A percentile compares a stretch with the other conserved stretches of the same genome.
phyloP scores from a whole-genome alignment of 1,140 invertebrate species.

The Lithobius niger region DNA sequence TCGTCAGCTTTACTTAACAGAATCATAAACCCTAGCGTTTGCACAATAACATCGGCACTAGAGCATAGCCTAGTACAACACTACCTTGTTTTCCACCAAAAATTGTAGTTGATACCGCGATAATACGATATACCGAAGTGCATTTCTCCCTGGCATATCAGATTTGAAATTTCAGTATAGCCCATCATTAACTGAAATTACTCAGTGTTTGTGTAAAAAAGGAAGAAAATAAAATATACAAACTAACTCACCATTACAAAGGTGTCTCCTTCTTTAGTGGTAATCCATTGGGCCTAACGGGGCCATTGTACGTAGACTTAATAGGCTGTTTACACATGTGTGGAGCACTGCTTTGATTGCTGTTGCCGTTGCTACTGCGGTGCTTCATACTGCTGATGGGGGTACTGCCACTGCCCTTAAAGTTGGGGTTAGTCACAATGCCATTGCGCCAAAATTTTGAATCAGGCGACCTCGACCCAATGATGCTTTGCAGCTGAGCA shows the following conservation, averaged over 20 bases:
- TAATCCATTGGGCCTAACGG: constrained; percentile 47
- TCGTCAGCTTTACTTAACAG: no score
- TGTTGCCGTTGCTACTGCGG: constrained; percentile 22
- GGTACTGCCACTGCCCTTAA: constrained; percentile 33
- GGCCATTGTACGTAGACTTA: constrained; percentile 14
- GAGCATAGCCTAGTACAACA: no score
- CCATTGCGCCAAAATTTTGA: constrained; percentile 51
- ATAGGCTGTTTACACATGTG: constrained; percentile 12
- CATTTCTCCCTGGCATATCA: no score
- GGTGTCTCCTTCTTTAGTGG: constrained; percentile 60
- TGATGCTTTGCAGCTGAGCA: background rate
- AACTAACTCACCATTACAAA: constrained; percentile 30
- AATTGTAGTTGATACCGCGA: no score
- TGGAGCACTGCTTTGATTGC: constrained; percentile 10
- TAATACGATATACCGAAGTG: no score
- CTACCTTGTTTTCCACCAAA: no score
- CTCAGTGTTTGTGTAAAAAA: no score
- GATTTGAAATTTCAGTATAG: no score
- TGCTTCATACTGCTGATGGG: constrained; percentile 33
- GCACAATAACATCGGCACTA: no score
- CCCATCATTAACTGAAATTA: no score
- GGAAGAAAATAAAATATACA: no score
- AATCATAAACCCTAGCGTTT: no score
- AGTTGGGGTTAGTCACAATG: constrained; percentile 80
- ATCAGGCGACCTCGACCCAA: constrained; percentile 26